Percentiles rank a stretch among this genome's conserved stretches.
These are phyloP conservation scores for Motacilla alba DNA, from an alignment of 2,113 vertebrate genomes.

Conservation along the genomic window DNA sequence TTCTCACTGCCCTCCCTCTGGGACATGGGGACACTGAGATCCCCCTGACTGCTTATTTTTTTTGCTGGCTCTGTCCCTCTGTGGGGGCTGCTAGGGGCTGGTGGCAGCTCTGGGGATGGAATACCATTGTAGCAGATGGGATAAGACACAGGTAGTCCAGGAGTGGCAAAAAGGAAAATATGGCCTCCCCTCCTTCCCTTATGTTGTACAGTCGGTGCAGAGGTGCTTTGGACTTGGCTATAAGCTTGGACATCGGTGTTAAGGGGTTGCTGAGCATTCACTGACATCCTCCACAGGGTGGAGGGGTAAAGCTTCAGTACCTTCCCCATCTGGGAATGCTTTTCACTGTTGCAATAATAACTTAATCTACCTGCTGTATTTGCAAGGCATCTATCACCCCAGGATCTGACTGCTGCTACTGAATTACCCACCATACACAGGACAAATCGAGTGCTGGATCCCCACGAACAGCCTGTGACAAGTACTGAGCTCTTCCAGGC, in stretches of 20 bases:
- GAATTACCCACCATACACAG: neutral
- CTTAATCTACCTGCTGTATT: neutral
- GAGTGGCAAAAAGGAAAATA: neutral
- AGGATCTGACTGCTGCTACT: neutral
- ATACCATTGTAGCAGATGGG: neutral
- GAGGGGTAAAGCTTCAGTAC: neutral
- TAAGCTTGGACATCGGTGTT: neutral
- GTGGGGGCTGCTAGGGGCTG: neutral
- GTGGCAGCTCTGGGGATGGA: neutral
- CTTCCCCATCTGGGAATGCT: neutral
- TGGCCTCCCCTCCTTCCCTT: neutral
- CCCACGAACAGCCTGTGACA: neutral
- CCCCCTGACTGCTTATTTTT: accelerated
- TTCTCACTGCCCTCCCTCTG: neutral
- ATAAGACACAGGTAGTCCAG: neutral
- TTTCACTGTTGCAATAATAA: neutral
- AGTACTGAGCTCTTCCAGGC: neutral
- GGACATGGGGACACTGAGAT: neutral
- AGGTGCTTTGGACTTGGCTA: neutral
- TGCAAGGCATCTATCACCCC: neutral
- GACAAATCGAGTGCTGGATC: neutral
- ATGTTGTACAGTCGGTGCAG: neutral
- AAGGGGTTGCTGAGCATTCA: neutral
- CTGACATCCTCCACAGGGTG: neutral
- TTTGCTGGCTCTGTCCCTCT: neutral